phyloP scores from a whole-genome alignment of 2,888 invertebrate genomes.

The Lacanobia oleracea region DNA sequence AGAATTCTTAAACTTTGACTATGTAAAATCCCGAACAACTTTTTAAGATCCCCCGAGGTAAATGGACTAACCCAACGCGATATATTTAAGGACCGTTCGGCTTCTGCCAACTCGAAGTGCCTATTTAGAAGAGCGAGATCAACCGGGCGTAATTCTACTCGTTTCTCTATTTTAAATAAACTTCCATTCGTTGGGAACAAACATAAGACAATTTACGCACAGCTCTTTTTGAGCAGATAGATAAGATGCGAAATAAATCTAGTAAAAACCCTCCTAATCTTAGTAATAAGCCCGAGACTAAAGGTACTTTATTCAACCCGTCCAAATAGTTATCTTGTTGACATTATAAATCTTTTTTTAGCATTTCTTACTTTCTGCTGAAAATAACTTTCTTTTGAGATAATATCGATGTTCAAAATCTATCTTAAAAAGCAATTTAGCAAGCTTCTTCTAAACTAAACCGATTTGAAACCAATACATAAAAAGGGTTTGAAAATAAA shows the following conservation, averaged over 20 bases:
- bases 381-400: constrained; percentile 8
- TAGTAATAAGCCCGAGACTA: constrained; percentile 18
- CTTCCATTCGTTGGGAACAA: constrained; percentile 52
- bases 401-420: constrained; percentile 22
- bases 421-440: constrained; percentile 31
- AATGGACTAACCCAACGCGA: constrained; percentile 47
- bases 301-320: constrained; percentile 31
- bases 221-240: constrained; percentile 27
- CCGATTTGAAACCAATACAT: constrained; percentile 14
- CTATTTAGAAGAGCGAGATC: constrained; percentile 54
- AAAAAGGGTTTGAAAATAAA: constrained; percentile 40
- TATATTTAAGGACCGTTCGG: constrained; percentile 57
- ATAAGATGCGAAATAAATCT: constrained; percentile 48
- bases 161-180: constrained; percentile 56
- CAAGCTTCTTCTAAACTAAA: constrained; percentile 6
- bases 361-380: not conserved
- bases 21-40: constrained; percentile 55
- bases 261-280: constrained; percentile 25
- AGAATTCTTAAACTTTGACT: constrained; percentile 57
- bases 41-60: constrained; percentile 52
- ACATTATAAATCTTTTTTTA: constrained; percentile 13
- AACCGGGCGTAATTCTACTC: constrained; percentile 54
- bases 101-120: constrained; percentile 57
- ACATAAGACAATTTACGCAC: constrained; percentile 43
- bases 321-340: constrained; percentile 33